These are phyloP conservation scores for Caenorhabditis remanei DNA, from an alignment of 1,140 invertebrate species.

Conservation along the genomic window DNA sequence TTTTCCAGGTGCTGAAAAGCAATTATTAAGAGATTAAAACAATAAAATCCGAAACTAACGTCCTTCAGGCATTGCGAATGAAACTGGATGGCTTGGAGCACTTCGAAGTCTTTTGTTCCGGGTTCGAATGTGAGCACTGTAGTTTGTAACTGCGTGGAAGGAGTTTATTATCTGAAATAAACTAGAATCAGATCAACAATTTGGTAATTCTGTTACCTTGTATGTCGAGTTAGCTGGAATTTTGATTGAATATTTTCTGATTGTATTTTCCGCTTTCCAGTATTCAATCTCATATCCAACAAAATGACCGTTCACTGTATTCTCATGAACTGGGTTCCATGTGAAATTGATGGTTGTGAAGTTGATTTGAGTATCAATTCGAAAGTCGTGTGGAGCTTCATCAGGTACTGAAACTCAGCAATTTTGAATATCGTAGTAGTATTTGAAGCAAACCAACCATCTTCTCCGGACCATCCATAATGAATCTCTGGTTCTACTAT, in stretches of 20 bases:
- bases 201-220: not conserved
- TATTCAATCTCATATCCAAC: constrained; percentile 74
- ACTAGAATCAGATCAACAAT: not conserved
- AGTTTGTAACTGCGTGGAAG: constrained; percentile 66
- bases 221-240: constrained; percentile 39
- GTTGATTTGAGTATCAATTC: constrained; percentile 67
- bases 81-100: constrained; percentile 65
- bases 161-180: constrained; percentile 31
- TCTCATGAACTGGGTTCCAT: constrained; percentile 69
- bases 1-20: constrained; percentile 73
- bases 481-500: constrained; percentile 86
- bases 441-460: constrained; percentile 80
- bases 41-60: constrained; percentile 54
- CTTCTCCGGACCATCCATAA: constrained; percentile 93
- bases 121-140: constrained; percentile 70
- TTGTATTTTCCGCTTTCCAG: constrained; percentile 68
- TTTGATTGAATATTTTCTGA: constrained; percentile 44
- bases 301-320: constrained; percentile 71
- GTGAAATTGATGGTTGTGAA: constrained; percentile 69
- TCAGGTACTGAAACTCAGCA: constrained; percentile 69
- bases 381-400: constrained; percentile 67
- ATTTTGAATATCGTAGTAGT: not conserved
- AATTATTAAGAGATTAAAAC: not conserved
- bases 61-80: constrained; percentile 77
- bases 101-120: constrained; percentile 71